Percentiles rank a stretch among this genome's conserved stretches.
Conservation (phyloP, 2,797 vertebrate species). For the Anableps anableps region DNA sequence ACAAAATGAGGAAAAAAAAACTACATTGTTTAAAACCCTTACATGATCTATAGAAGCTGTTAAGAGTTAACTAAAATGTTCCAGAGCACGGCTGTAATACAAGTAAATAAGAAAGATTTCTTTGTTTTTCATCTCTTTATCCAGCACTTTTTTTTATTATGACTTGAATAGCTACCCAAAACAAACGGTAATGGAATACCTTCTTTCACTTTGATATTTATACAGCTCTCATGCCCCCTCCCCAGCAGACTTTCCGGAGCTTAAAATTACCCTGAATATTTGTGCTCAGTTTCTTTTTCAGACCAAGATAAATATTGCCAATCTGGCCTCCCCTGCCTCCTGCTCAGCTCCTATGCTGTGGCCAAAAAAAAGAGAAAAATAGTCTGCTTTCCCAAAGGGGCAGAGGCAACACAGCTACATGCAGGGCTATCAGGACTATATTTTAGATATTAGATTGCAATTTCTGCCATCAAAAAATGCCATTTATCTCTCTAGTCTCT, state of each 20-base stretch:
- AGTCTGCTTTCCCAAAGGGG: conserved; percentile 67
- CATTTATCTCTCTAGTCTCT: conserved; percentile 69
- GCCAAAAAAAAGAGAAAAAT: conserved; percentile 70
- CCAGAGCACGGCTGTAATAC: conserved; percentile 17
- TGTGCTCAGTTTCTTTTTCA: conserved; percentile 70
- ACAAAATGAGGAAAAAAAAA: conserved; percentile 23
- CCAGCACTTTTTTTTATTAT: conserved; percentile 20
- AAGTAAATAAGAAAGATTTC: conserved; percentile 32
- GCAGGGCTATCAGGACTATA: conserved; percentile 57
- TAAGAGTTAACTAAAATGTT: conserved; percentile 13
- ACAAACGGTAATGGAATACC: conserved; percentile 51
- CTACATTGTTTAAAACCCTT: conserved; percentile 8
- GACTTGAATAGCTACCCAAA: conserved; percentile 25
- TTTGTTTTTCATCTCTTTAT: conserved; percentile 25
- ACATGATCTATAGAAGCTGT: conserved; percentile 19
- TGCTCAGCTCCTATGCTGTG: conserved; percentile 52
- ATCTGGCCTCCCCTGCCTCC: conserved; percentile 69
- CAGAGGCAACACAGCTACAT: conserved; percentile 67
- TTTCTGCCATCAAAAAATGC: conserved; percentile 61
- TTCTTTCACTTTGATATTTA: conserved; percentile 66
- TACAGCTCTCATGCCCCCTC: conserved; percentile 39
- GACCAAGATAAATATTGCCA: conserved; percentile 78
- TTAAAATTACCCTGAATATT: conserved; percentile 73
- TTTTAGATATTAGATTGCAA: conserved; percentile 74
- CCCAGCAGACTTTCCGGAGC: conserved; percentile 56